Conservation (phyloP, 2,888 invertebrate genomes). For the Idaea straminata region DNA sequence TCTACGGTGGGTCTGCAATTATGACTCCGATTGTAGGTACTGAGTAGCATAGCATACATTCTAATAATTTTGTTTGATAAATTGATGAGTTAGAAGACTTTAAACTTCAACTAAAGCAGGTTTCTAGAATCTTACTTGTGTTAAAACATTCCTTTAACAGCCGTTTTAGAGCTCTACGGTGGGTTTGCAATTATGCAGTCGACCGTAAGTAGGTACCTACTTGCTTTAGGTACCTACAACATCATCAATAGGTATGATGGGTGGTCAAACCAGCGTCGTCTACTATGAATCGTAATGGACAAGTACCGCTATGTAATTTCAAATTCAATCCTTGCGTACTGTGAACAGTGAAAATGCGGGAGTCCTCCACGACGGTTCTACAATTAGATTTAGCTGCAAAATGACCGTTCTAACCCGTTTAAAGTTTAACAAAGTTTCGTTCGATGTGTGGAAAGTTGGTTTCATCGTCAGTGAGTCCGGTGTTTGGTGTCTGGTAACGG, state of each 20-base stretch:
- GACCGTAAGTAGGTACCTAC: too few species aligned
- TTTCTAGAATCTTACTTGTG: too few species aligned
- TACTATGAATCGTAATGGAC: slow-evolving; percentile 68
- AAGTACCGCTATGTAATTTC: slow-evolving; percentile 75
- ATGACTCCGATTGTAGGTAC: too few species aligned
- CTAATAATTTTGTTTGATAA: too few species aligned
- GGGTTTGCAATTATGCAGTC: too few species aligned
- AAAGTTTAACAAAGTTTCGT: slow-evolving; percentile 59
- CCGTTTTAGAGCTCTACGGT: too few species aligned
- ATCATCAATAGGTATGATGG: slow-evolving; percentile 63
- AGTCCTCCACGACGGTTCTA: slow-evolving; percentile 62
- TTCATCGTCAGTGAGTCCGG: slow-evolving; percentile 48
- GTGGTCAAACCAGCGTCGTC: slow-evolving; percentile 45
- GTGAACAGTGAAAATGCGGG: slow-evolving; percentile 73
- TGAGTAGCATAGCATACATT: too few species aligned
- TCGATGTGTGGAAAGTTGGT: slow-evolving; percentile 61
- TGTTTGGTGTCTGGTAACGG: slow-evolving; percentile 51
- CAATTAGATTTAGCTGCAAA: slow-evolving; percentile 68
- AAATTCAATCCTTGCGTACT: slow-evolving; percentile 66
- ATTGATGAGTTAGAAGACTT: too few species aligned
- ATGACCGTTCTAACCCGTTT: slow-evolving; percentile 67
- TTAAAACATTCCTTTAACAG: too few species aligned
- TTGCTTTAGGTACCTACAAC: slow-evolving; percentile 23
- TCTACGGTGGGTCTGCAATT: too few species aligned
- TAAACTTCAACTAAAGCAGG: too few species aligned